Conservation (phyloP, 2,888 invertebrate species). For the Conchocele bisecta region DNA sequence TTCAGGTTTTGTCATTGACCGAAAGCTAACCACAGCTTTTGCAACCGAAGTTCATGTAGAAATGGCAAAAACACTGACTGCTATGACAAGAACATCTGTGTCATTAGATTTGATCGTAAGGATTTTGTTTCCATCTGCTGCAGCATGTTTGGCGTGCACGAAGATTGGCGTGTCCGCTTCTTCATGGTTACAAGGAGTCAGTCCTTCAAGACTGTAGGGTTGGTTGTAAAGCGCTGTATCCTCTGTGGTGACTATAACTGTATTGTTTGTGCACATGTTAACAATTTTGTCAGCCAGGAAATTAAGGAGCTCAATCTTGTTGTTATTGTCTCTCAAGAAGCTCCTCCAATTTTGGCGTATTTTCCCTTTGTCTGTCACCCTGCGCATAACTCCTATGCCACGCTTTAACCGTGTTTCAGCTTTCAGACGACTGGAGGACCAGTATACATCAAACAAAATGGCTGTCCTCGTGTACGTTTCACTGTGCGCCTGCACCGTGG, state of each 20-base stretch:
- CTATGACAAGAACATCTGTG: constrained; percentile 39
- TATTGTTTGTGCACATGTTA: background rate
- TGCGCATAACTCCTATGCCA: constrained; percentile 47
- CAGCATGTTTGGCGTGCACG: constrained; percentile 32
- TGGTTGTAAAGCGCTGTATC: background rate
- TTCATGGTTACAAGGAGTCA: constrained; percentile 22
- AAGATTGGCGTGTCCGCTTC: constrained; percentile 35
- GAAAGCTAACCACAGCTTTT: constrained; percentile 56
- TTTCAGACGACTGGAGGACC: constrained; percentile 43
- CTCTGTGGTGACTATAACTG: background rate
- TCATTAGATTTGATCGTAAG: constrained; percentile 40
- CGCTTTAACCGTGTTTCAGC: constrained; percentile 42
- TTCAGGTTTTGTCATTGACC: constrained; percentile 38
- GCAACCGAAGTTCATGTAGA: constrained; percentile 25
- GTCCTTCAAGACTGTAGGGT: background rate
- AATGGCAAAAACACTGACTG: constrained; percentile 7
- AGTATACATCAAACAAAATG: constrained; percentile 46
- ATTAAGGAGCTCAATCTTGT: constrained; percentile 52
- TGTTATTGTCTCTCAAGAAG: constrained; percentile 39
- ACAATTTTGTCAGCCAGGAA: constrained; percentile 20
- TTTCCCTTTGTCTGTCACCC: constrained; percentile 19
- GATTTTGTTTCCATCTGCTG: constrained; percentile 10
- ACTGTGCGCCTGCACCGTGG: constrained; percentile 15
- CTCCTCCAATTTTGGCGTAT: constrained; percentile 39
- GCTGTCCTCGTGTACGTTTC: constrained; percentile 31